Base-by-base conservation (phyloP, 2,888 invertebrate species). In the Laspeyria flexula region DNA sequence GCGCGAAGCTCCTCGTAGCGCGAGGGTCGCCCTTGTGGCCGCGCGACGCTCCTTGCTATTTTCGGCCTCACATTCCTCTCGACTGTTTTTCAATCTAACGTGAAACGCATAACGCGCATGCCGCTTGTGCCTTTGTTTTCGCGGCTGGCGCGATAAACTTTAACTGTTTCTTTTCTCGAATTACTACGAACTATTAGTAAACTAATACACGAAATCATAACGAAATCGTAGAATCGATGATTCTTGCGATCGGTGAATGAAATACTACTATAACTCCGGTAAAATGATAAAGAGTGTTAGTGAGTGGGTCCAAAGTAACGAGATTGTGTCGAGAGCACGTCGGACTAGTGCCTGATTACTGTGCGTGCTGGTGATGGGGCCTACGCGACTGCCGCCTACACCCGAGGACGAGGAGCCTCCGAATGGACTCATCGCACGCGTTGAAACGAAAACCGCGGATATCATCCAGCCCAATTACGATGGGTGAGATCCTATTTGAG, bases 41-140 rank as follows among this genome's bases (percentile, higher is more conserved):
- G 81, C 89, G 81, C 85, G 85, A 86, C 88, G 88, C 87, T 89
- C 80, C 86, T 84, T 79, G 90, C 91, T 92, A 92, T 92, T 92
- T 92, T 90, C 81, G 86, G 88, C 87, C 81, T 85, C 88, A 81
- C 90, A 91, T 92, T 91, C 91, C 91, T 85, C 82, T 74, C 85
- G 82, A 85, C 85, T 90, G 90, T 88, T 90, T 91, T 92, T 86
- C 90, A 90, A 90, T 90, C 90, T 87, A 89, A 90, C 88, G 89
- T 88, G 88, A 83, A 90, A 87, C 88, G 82, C 81, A 86, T 83
- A 86, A 83, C 88, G 88, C 83, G 86, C 85, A 78, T 79, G 87
- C 84, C 86, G 90, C 82, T 77, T 79, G 81, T 76, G 83, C 76
- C 86, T 89, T 88, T 88, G 88, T 89, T 88, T 83, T 83, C 73